A percentile compares a stretch with the other conserved stretches of the same genome.
These are phyloP conservation scores for Pachycephala philippinensis DNA, from an alignment of 2,113 vertebrate genomes.

Conservation along the genomic window DNA sequence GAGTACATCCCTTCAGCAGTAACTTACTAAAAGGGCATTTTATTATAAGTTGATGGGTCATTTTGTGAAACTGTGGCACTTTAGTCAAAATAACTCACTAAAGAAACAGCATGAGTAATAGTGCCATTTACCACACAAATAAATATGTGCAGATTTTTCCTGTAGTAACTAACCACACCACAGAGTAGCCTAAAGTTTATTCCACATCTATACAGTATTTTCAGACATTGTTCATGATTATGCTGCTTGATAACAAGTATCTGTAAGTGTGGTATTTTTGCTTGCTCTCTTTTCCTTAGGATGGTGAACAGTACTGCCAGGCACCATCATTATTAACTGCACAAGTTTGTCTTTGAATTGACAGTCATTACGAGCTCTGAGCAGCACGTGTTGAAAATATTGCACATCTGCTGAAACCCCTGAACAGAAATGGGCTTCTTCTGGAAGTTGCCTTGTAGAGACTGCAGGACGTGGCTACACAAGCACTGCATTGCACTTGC, in stretches of 20 bases:
- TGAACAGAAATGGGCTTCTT: not conserved
- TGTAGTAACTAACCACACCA: not conserved
- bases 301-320: not conserved
- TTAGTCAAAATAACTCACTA: slow-evolving; percentile 27
- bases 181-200: not conserved
- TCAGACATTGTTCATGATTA: not conserved
- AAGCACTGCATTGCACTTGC: not conserved
- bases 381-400: not conserved
- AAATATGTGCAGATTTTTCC: not conserved
- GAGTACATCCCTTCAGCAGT: not conserved
- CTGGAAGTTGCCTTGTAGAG: not conserved
- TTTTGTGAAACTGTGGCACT: slow-evolving; percentile 2
- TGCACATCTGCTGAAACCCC: not conserved
- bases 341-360: not conserved
- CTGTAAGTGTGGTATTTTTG: not conserved
- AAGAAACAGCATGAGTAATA: slow-evolving; percentile 4
- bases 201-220: not conserved
- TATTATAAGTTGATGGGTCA: not conserved
- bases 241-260: not conserved
- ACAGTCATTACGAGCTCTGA: not conserved
- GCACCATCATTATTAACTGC: not conserved
- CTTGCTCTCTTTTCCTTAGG: not conserved
- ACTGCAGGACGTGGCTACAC: not conserved
- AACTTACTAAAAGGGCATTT: slow-evolving; percentile 30
- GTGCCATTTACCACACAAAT: not conserved